A percentile compares a stretch with the other conserved stretches of the same genome.
phyloP scores from a whole-genome alignment of 2,797 vertebrate species.

The Holocentrus rufus region DNA sequence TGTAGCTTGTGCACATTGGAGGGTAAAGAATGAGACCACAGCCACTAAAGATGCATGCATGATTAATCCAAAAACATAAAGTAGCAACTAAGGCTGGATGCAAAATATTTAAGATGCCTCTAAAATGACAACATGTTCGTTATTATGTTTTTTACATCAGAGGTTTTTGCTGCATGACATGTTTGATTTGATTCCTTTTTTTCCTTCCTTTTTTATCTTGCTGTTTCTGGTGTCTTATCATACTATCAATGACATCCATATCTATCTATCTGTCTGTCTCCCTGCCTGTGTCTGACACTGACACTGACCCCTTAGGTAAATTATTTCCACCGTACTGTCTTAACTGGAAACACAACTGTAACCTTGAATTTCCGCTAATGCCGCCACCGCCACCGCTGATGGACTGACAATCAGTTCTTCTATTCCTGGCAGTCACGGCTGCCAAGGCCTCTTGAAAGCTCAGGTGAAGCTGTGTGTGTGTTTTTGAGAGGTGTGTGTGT shows the following conservation, averaged over 20 bases:
- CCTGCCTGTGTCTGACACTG: neutral
- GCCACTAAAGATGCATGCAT: conserved; percentile 1
- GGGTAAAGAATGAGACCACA: conserved; percentile 18
- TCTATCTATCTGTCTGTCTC: neutral
- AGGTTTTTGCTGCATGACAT: no score
- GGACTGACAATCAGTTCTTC: neutral
- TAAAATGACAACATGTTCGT: no score
- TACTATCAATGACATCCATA: no score
- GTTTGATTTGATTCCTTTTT: neutral
- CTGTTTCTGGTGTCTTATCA: no score
- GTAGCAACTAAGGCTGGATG: neutral
- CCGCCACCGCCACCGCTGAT: neutral
- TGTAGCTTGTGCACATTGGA: neutral
- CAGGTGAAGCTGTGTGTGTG: conserved; percentile 8
- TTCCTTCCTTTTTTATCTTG: neutral
- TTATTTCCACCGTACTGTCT: neutral
- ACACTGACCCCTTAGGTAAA: neutral
- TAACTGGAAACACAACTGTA: neutral
- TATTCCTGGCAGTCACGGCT: conserved; percentile 3
- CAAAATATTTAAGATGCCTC: neutral
- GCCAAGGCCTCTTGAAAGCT: conserved; percentile 38
- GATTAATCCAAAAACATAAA: conserved; percentile 23
- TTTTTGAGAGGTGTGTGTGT: neutral
- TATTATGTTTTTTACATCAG: no score
- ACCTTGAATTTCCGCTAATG: neutral